Conservation (phyloP, 2,888 invertebrate genomes). For the Drosophila limbata region DNA sequence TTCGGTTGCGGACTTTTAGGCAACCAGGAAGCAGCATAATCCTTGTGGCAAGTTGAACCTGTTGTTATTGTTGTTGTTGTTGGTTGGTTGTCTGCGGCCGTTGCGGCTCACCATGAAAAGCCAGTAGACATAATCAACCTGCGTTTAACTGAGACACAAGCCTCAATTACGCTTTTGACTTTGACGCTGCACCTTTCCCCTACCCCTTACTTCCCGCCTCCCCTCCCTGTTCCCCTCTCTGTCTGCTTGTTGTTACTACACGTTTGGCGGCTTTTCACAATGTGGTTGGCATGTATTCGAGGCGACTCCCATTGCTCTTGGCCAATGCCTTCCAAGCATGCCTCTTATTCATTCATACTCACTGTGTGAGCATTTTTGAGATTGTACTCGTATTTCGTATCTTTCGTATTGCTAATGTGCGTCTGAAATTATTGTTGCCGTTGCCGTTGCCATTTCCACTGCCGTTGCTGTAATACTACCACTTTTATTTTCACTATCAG, state of each 20-base stretch:
- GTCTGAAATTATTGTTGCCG: conserved; percentile 24
- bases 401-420: conserved; percentile 48
- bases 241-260: conserved; percentile 16
- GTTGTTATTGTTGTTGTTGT: conserved; percentile 15
- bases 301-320: conserved; percentile 51
- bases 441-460: conserved; percentile 13
- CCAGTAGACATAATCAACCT: conserved; percentile 72
- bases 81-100: conserved; percentile 25
- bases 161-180: conserved; percentile 76
- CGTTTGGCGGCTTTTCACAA: conserved; percentile 60
- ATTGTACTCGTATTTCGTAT: conserved; percentile 33
- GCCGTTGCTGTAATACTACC: conserved; percentile 17
- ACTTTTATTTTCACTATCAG: conserved; percentile 54
- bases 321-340: conserved; percentile 21
- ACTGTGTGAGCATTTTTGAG: conserved; percentile 42
- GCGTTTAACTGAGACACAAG: conserved; percentile 71
- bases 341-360: conserved; percentile 33
- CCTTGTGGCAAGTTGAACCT: conserved; percentile 66
- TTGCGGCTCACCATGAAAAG: conserved; percentile 56
- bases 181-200: conserved; percentile 37
- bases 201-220: background rate
- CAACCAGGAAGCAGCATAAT: conserved; percentile 73
- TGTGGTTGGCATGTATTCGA: conserved; percentile 40
- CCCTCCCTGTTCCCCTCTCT: background rate
- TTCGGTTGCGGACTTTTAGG: conserved; percentile 42